Evolutionary conservation across 2,797 vertebrate species (phyloP), one percentile per base, ranked within the genome.

Genomic region (Neomorphus geoffroyi): DNA sequence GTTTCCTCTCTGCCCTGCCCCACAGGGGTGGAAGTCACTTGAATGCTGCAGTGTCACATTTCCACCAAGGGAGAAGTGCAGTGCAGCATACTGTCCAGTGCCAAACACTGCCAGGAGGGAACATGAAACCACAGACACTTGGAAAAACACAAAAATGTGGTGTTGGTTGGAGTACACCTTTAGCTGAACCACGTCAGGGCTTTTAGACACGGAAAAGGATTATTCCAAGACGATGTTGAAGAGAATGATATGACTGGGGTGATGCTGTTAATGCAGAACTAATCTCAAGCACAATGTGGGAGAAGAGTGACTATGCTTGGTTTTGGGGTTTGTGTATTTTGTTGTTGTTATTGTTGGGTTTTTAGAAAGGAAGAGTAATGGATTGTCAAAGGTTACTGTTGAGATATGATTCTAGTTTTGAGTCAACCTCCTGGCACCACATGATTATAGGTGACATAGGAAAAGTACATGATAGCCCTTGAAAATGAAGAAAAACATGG

Each of bases 11-110:
- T 27, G 16, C 9, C 11, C 24, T 46, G n/a, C 43, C 78, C 26
- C 13, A 2, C 9, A 11, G 43, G 22, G 5, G 19, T 56, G 48
- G 48, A 19, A 10, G n/a, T 48, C 0, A 0, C 67, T 32, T 14
- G 11, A 33, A 80, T 11, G 51, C 30, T 33, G 51, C 24, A 4
- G 67, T 22, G 18, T 22, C 26, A 83, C 21, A 13, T 39, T 32
- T 64, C 62, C 24, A 50, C 27, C 37, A 22, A 18, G 57, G 22
- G 33, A 69, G 17, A 32, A 45, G 57, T 74, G 33, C 12, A 3
- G 33, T 17, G 43, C 62, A n/a, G 18, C 26, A 12, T 11, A 5
- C 10, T 32, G 61, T 21, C 18, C 13, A 18, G 2, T 16, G n/a
- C 45, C 61, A 73, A n/a, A 32, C 18, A 3, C 32, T 28, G 8